phyloP scores from a whole-genome alignment of 2,113 vertebrate genomes.

The Herpailurus yagouaroundi region DNA sequence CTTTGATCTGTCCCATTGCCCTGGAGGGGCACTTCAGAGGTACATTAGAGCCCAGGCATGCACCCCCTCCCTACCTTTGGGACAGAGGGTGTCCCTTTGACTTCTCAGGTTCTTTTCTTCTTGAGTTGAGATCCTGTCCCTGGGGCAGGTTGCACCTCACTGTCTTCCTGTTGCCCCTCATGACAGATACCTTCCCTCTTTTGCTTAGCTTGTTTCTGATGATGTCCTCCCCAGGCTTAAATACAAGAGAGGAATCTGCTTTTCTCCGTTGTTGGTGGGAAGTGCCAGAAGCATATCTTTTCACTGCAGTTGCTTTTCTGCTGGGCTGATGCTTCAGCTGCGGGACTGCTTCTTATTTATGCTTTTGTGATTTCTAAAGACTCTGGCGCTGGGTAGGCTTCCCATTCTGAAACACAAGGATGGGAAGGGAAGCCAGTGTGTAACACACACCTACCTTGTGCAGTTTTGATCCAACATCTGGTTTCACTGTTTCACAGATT shows the following conservation, averaged over 20 bases:
- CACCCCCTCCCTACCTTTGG: not conserved
- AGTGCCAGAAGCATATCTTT: not conserved
- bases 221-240: not conserved
- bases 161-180: not conserved
- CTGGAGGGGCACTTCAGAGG: not conserved
- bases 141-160: not conserved
- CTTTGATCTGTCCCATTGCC: fast-evolving
- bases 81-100: not conserved
- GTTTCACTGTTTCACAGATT: not conserved
- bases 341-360: not conserved
- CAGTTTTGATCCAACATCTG: not conserved
- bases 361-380: not conserved
- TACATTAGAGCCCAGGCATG: too few species aligned
- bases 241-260: not conserved
- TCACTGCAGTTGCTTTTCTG: fast-evolving
- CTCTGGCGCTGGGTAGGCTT: fast-evolving
- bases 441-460: fast-evolving
- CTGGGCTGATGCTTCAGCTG: fast-evolving
- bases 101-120: not conserved
- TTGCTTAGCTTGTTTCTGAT: not conserved
- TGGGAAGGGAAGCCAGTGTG: not conserved
- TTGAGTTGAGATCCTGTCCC: not conserved
- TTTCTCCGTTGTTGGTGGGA: not conserved
- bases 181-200: not conserved
- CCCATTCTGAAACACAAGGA: fast-evolving